A percentile compares a stretch with the other conserved stretches of the same genome.
These are phyloP conservation scores for Penaeus indicus DNA, from an alignment of 1,140 invertebrate genomes.

Conservation along the genomic window DNA sequence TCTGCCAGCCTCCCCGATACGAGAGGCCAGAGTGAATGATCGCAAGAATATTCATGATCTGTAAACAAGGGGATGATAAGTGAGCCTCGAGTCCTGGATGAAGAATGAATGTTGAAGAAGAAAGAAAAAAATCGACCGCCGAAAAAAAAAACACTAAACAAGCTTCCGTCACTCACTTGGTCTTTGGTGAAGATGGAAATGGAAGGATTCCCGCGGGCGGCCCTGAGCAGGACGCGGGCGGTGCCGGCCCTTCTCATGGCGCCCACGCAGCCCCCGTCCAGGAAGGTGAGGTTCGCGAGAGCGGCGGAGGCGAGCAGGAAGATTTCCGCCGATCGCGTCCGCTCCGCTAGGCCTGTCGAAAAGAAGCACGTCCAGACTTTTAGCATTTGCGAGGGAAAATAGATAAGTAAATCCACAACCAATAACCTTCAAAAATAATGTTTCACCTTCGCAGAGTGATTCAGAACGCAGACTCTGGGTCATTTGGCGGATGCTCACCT, in stretches of 20 bases:
- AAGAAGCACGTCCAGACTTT: conserved; percentile 80
- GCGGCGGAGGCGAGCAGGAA: conserved; percentile 85
- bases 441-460: too few relatives aligned
- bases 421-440: too few relatives aligned
- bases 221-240: conserved; percentile 71
- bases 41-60: too few relatives aligned
- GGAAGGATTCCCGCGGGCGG: conserved; percentile 68
- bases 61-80: too few relatives aligned
- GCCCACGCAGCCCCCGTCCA: conserved; percentile 79
- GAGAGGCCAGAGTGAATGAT: too few relatives aligned
- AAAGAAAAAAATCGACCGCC: too few relatives aligned
- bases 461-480: too few relatives aligned
- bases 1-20: too few relatives aligned
- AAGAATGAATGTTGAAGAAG: too few relatives aligned
- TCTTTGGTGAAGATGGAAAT: conserved; percentile 79
- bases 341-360: conserved; percentile 75
- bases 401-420: conserved; percentile 68
- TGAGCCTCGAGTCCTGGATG: too few relatives aligned
- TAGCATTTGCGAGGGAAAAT: conserved; percentile 71
- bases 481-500: conserved; percentile 70
- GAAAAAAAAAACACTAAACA: neutral
- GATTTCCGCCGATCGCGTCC: conserved; percentile 81
- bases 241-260: conserved; percentile 75
- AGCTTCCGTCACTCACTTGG: conserved; percentile 75
- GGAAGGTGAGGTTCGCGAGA: conserved; percentile 87